phyloP scores from a whole-genome alignment of 2,888 invertebrate species.

The Empis stercorea region DNA sequence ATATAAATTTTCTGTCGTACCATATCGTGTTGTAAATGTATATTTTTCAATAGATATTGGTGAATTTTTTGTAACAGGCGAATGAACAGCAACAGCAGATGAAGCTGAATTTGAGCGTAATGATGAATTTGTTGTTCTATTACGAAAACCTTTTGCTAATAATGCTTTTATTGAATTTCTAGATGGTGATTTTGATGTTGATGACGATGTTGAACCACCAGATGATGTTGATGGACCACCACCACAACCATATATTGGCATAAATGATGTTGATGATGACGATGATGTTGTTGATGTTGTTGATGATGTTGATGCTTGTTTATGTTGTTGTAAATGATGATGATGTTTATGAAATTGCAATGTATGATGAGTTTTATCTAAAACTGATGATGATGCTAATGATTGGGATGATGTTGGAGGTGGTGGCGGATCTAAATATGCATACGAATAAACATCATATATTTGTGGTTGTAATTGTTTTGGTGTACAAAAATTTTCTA shows the following conservation, averaged over 20 bases:
- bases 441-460: conserved; percentile 53
- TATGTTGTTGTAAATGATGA: neutral
- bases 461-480: conserved; percentile 5
- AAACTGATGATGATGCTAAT: neutral
- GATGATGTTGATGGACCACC: neutral
- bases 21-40: conserved; percentile 56
- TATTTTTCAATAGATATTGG: conserved; percentile 25
- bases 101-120: conserved; percentile 3
- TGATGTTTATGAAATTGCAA: conserved; percentile 1
- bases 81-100: neutral
- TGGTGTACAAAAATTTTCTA: neutral
- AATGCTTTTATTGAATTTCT: conserved; percentile 18
- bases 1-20: conserved; percentile 48
- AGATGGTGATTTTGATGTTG: conserved; percentile 16
- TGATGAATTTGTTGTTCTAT: neutral
- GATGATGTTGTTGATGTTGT: neutral
- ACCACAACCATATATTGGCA: neutral
- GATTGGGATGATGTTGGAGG: conserved; percentile 27
- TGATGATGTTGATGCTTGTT: neutral
- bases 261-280: neutral
- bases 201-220: conserved; percentile 1
- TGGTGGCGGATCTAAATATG: conserved; percentile 57
- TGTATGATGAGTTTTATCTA: neutral
- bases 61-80: neutral
- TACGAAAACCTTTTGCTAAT: conserved; percentile 12